Conservation (phyloP, 1,140 invertebrate species). For the Calosoma granatense region DNA sequence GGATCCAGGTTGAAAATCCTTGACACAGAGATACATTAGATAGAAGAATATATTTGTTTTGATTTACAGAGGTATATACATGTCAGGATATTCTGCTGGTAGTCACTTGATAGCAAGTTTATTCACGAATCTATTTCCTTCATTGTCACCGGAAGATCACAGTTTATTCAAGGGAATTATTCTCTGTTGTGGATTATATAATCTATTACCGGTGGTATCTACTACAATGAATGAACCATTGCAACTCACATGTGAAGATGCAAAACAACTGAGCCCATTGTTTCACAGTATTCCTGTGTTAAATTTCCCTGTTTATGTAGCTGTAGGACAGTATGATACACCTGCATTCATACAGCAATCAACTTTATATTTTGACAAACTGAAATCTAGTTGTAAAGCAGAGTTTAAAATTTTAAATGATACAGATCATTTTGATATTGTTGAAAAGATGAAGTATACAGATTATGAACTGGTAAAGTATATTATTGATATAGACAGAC, state of each 20-base stretch:
- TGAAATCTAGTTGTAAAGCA: constrained; percentile 18
- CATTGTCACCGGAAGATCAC: constrained; percentile 22
- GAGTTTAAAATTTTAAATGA: constrained; percentile 26
- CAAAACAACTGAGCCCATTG: constrained; percentile 25
- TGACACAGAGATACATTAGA: neutral
- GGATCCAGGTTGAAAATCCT: constrained; percentile 20
- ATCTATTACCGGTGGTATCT: constrained; percentile 31
- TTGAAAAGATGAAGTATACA: constrained; percentile 40
- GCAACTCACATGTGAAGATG: constrained; percentile 20
- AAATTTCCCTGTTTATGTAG: constrained; percentile 28
- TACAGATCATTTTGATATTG: constrained; percentile 50
- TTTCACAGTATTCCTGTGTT: constrained; percentile 13
- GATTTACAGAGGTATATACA: constrained; percentile 48
- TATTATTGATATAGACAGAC: constrained; percentile 29
- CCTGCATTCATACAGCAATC: constrained; percentile 35
- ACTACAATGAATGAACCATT: constrained; percentile 25
- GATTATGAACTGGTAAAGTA: constrained; percentile 37
- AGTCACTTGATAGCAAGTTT: constrained; percentile 55
- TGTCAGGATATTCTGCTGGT: constrained; percentile 66
- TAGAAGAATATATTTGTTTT: too few relatives aligned
- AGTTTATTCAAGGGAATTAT: constrained; percentile 32
- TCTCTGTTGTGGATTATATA: constrained; percentile 46
- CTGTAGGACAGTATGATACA: constrained; percentile 38
- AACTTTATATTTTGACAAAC: constrained; percentile 18
- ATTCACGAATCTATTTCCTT: constrained; percentile 38